Percentiles rank a stretch among this genome's conserved stretches.
These are phyloP conservation scores for Periophthalmus modestus DNA, from an alignment of 2,113 vertebrate genomes.

Conservation along the genomic window DNA sequence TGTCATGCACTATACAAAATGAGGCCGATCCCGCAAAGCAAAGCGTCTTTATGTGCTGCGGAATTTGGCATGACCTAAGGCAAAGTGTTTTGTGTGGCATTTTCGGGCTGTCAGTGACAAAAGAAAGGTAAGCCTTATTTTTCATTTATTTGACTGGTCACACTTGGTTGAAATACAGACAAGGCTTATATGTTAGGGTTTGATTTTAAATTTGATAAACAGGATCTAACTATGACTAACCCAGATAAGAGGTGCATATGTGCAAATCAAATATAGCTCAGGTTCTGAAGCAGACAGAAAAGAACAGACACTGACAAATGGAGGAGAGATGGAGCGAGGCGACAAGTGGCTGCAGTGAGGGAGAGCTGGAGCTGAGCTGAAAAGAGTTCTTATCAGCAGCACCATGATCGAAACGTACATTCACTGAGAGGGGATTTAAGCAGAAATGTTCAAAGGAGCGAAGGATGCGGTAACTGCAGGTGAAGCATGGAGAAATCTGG, in stretches of 20 bases:
- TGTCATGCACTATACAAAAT: background rate
- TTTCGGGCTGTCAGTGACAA: background rate
- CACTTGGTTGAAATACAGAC: background rate
- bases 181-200: no score
- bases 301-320: slow-evolving; percentile 33
- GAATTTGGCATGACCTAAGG: background rate
- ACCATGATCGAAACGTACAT: slow-evolving; percentile 8
- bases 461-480: background rate
- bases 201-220: no score
- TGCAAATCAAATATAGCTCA: no score
- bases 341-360: slow-evolving; percentile 28
- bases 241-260: no score
- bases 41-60: background rate
- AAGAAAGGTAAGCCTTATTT: background rate
- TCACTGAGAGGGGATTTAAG: background rate
- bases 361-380: slow-evolving; percentile 8
- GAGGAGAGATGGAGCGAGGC: slow-evolving; percentile 44
- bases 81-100: background rate
- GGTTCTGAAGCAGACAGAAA: slow-evolving; percentile 36
- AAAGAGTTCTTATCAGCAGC: slow-evolving; percentile 33
- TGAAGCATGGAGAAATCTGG: slow-evolving; percentile 1
- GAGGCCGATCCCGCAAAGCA: background rate
- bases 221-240: no score
- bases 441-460: background rate
- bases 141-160: no score